Base-by-base conservation (phyloP, 1,140 invertebrate species). In the Hycleus cichorii region DNA sequence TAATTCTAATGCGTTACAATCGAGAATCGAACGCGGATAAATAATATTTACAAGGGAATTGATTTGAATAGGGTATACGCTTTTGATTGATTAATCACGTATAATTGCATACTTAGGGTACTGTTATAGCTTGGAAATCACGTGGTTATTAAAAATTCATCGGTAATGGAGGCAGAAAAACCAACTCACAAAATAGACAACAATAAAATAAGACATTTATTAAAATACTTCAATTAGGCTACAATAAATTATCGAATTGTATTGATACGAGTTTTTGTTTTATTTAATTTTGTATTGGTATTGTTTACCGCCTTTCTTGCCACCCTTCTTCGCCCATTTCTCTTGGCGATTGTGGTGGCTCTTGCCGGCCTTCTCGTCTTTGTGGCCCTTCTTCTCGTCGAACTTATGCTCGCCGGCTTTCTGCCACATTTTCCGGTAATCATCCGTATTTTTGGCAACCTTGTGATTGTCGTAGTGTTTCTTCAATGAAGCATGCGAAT, bases 321-420 rank as follows among this genome's bases (percentile, higher is more conserved):
- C 56, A 2, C 60, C 59, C 32, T 68, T 71, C 42, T 68, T 69
- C 8, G 54, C 69, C 45, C 58, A 66, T 39, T 66, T 69, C 24
- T 55, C 49, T n/a, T 61, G 59, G 9, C 68, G 62, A 27, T 62
- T 58, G 50, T 69, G 56, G n/a, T 54, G 39, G 43, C 54, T 59
- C 27, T 68, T 67, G 2, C 48, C 56, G 3, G 46, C 50, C 42
- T 66, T 68, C 9, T 62, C 51, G 10, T 45, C 52, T 54, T 71
- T 65, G 55, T 67, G 57, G 2, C 57, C 61, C 40, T 69, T 69
- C 45, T 66, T 63, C 6, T 64, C 63, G 4, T 58, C 50, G 8
- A 52, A 54, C 39, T 69, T 64, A 40, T 70, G 68, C 8, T 64
- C 65, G 39, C 61, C 53, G 2, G 49, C 42, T 49, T 68, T 68